Conservation (phyloP, 2,888 invertebrate genomes). For the Lochmaea capreae region DNA sequence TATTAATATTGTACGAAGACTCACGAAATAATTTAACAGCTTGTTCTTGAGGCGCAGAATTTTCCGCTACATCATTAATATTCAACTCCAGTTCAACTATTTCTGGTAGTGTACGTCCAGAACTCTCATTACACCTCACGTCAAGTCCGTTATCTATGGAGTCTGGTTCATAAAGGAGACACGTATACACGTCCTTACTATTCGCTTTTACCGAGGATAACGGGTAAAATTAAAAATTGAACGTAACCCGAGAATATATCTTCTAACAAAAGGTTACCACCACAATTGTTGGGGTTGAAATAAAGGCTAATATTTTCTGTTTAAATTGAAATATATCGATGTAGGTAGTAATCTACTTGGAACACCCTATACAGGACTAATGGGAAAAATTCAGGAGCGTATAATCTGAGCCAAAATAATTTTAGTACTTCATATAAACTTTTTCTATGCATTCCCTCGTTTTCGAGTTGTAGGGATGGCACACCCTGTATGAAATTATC, state of each 20-base stretch:
- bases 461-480: no score
- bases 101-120: background rate
- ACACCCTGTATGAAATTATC: no score
- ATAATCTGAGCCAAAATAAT: no score
- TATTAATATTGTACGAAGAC: no score
- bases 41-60: background rate
- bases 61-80: background rate
- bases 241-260: background rate
- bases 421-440: no score
- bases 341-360: no score
- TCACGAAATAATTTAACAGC: background rate
- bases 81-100: background rate
- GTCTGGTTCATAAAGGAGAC: constrained; percentile 1
- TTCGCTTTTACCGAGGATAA: background rate
- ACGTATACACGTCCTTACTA: constrained; percentile 6
- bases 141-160: constrained; percentile 3
- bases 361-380: no score
- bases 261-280: background rate
- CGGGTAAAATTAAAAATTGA: background rate
- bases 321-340: no score
- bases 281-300: background rate
- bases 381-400: no score
- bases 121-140: background rate
- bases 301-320: background rate
- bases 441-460: no score